A percentile compares a stretch with the other conserved stretches of the same genome.
phyloP scores from a whole-genome alignment of 2,888 invertebrate species.

The Callyntrura guangdongensis region DNA sequence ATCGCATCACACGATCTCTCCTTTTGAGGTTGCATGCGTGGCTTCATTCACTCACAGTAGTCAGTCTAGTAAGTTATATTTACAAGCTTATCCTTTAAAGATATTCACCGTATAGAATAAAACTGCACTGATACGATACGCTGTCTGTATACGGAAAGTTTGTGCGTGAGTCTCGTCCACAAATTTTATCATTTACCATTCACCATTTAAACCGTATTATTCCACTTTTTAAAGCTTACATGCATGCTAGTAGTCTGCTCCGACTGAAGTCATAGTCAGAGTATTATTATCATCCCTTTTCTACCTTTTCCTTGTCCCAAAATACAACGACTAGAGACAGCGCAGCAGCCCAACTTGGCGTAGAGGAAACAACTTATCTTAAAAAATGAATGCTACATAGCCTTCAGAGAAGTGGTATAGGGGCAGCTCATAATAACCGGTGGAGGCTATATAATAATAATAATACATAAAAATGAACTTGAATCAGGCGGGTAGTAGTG shows the following conservation, averaged over 20 bases:
- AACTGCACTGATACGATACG: conserved; percentile 4
- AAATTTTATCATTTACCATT: conserved; percentile 32
- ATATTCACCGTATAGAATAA: not conserved
- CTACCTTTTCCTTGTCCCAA: not conserved
- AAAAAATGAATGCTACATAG: conserved; percentile 32
- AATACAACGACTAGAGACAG: conserved; percentile 23
- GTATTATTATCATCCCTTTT: not conserved
- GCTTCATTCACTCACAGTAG: conserved; percentile 11
- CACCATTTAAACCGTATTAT: not conserved
- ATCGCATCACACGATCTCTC: conserved; percentile 28
- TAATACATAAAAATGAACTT: conserved; percentile 69
- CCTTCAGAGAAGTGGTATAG: not conserved
- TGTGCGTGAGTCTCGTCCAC: conserved; percentile 41
- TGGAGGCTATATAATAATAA: conserved; percentile 47
- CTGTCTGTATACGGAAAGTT: not conserved
- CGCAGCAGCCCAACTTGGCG: not conserved
- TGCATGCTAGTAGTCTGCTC: not conserved
- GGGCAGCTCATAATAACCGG: not conserved
- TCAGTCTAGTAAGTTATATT: not conserved
- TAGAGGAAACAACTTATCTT: conserved; percentile 36
- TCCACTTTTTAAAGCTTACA: conserved; percentile 34
- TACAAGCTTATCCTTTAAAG: not conserved
- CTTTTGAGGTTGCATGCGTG: not conserved
- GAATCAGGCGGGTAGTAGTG: conserved; percentile 42
- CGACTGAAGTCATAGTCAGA: not conserved